phyloP scores from a whole-genome alignment of 2,797 vertebrate genomes.

The Pseudochromis fuscus region DNA sequence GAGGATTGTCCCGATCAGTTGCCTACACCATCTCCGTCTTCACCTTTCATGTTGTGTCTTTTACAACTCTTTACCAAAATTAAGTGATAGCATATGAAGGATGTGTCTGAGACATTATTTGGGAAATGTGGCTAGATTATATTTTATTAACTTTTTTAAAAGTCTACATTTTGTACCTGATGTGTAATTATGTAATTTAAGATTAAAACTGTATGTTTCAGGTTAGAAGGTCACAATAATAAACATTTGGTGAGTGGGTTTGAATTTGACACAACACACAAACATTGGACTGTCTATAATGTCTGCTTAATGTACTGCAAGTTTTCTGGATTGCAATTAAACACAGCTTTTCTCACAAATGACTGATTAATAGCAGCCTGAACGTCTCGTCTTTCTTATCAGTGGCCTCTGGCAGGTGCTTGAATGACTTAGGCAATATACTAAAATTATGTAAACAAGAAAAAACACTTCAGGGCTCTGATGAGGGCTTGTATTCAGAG shows the following conservation, averaged over 20 bases:
- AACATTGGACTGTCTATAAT: constrained; percentile 58
- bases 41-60: constrained; percentile 38
- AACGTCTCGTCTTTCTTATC: neutral
- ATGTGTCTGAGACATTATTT: constrained; percentile 58
- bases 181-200: constrained; percentile 74
- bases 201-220: constrained; percentile 61
- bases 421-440: neutral
- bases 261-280: constrained; percentile 49
- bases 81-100: constrained; percentile 41
- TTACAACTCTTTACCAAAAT: constrained; percentile 61
- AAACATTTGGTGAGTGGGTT: constrained; percentile 22
- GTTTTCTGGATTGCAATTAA: constrained; percentile 79
- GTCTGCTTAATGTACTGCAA: constrained; percentile 72
- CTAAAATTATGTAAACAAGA: too few relatives aligned
- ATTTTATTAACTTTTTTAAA: constrained; percentile 82
- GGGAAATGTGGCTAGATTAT: constrained; percentile 67
- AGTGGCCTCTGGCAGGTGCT: too few relatives aligned
- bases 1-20: constrained; percentile 12
- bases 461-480: too few relatives aligned
- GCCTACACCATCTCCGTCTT: constrained; percentile 35
- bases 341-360: constrained; percentile 76
- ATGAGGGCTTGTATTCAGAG: too few relatives aligned
- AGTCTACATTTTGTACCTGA: constrained; percentile 78
- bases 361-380: constrained; percentile 1
- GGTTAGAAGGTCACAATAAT: constrained; percentile 39